phyloP scores from a whole-genome alignment of 2,888 invertebrate genomes.

The Empis stercorea region DNA sequence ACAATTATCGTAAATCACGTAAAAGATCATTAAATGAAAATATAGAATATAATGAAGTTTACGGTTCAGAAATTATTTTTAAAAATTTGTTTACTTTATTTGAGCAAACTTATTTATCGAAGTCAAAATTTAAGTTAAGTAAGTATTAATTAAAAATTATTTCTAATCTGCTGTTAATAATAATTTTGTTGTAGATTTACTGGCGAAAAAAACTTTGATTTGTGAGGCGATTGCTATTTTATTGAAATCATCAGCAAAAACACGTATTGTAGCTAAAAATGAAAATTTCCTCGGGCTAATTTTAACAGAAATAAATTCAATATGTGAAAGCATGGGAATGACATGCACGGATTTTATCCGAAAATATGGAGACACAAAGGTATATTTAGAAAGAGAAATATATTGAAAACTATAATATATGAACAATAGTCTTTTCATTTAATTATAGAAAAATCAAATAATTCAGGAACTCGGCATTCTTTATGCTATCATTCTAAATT shows the following conservation, averaged over 20 bases:
- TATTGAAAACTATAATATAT: too few relatives aligned
- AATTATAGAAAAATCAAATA: slow-evolving; percentile 18
- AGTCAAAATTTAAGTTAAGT: too few relatives aligned
- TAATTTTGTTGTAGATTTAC: background rate
- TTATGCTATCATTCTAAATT: slow-evolving; percentile 24
- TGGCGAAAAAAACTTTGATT: slow-evolving; percentile 7
- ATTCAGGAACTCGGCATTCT: slow-evolving; percentile 23
- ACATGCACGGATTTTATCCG: slow-evolving; percentile 25
- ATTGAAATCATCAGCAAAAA: slow-evolving; percentile 22
- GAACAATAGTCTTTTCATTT: slow-evolving; percentile 1
- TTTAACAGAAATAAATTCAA: slow-evolving; percentile 20
- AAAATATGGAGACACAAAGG: slow-evolving; percentile 26
- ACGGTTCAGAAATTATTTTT: too few relatives aligned
- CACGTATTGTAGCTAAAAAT: slow-evolving; percentile 19
- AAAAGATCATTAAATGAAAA: too few relatives aligned
- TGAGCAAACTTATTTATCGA: too few relatives aligned
- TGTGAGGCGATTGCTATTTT: slow-evolving; percentile 25
- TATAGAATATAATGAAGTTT: too few relatives aligned
- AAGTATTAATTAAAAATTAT: too few relatives aligned
- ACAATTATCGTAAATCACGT: too few relatives aligned
- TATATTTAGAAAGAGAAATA: slow-evolving; percentile 1
- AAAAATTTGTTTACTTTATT: too few relatives aligned
- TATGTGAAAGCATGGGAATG: slow-evolving; percentile 21
- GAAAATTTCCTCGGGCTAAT: slow-evolving; percentile 21
- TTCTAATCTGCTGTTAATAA: too few relatives aligned